phyloP scores from a whole-genome alignment of 1,140 invertebrate genomes.

The Diorhabda carinulata region DNA sequence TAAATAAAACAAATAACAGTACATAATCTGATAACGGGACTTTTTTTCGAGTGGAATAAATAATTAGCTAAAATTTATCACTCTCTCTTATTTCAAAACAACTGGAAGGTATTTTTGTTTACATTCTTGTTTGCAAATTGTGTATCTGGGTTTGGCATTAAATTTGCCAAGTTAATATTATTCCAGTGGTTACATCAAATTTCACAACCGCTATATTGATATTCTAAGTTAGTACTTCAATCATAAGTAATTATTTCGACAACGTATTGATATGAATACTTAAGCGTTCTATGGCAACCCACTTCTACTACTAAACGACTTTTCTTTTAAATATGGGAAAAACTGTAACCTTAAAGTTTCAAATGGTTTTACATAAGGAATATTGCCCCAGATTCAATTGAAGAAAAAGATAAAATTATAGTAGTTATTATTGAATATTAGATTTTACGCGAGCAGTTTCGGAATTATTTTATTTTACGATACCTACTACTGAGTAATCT shows the following conservation, averaged over 20 bases:
- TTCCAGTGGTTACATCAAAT: not conserved
- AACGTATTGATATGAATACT: not conserved
- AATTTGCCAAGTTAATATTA: not conserved
- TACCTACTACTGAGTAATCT: no score
- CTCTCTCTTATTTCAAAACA: conserved; percentile 1
- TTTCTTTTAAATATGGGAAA: not conserved
- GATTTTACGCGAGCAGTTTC: no score
- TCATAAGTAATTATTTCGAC: conserved; percentile 2
- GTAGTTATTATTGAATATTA: no score
- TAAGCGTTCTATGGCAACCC: not conserved
- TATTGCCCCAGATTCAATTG: not conserved
- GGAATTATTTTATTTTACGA: no score
- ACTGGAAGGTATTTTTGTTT: not conserved
- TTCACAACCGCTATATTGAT: not conserved
- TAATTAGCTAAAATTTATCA: not conserved
- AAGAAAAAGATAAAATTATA: not conserved
- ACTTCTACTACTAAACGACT: not conserved
- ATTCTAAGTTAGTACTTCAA: not conserved
- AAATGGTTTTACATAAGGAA: not conserved
- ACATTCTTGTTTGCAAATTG: not conserved
- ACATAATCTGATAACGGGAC: no score
- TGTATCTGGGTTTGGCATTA: not conserved
- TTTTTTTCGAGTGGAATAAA: no score
- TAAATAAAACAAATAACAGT: no score
- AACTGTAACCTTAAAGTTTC: not conserved